Base-by-base conservation (phyloP, 2,797 vertebrate genomes). In the Sarcoramphus papa region DNA sequence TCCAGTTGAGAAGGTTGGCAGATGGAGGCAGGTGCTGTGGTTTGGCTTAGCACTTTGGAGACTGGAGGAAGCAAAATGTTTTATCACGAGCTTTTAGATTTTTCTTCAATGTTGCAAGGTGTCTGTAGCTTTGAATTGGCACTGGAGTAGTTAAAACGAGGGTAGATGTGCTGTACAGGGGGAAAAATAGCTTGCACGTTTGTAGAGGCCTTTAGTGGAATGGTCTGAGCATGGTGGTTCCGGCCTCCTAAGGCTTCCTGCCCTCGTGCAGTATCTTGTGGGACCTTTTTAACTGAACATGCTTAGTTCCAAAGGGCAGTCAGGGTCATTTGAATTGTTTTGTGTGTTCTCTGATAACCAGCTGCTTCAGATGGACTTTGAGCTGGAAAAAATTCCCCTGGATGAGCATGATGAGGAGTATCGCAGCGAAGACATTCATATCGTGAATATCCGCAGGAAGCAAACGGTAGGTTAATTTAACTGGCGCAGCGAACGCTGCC, bases 391-490 rank as follows among this genome's bases (percentile, higher is more conserved):
- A 94, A 98, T 99, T 89, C 99, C 99, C 73, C 95, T 98, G 96
- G 98, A 99, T 15, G 98, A 98, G 95, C 99, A 99, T 35, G 99
- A 99, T 68, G 98, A 99, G 87, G 99, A 99, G 92, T 99, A 99
- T 57, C 98, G 98, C 84, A 99, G 99, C 37, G 98, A 99, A 73
- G 99, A 99, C 97, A 99, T 99, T 93, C 99, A 98, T 83, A 99
- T 99, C 77, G 35, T 99, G 68, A 98, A 97, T 95, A 98, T 98
- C 93, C 98, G 75, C 93, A 98, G 94, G 96, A 98, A 97, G 56
- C 85, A 27, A 25, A 18, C 5, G 87, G 98, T 98, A 81, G 50
- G 93, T 90, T 48, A 3, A 50, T 21, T 16, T 10, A 35, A 40
- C 59, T 8, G 51, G 18, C 1, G 0, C 41, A 4, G 56, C 2